Evolutionary conservation across 2,113 vertebrate species (phyloP).

Genomic region (Planiliza haematocheilus): DNA sequence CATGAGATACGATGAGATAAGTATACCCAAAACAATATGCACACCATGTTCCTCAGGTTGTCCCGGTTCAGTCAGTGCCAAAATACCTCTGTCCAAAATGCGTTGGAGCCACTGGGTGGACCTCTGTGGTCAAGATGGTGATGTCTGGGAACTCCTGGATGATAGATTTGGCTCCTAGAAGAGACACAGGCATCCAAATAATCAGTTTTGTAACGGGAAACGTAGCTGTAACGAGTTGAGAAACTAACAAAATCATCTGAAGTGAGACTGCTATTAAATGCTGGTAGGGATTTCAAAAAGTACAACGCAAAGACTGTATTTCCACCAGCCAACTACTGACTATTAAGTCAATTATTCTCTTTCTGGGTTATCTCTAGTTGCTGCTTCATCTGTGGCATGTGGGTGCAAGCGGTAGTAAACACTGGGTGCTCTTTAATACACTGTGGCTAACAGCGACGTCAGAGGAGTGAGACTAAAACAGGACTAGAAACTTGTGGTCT

Average conservation of each 20-base stretch:
- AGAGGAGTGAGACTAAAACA: neutral
- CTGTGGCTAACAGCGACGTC: neutral
- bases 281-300: no score
- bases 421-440: no score
- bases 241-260: neutral
- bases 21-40: conserved; percentile 11
- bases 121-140: conserved; percentile 96
- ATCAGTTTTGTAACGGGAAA: neutral
- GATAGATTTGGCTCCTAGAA: conserved; percentile 94
- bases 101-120: conserved; percentile 94
- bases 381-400: no score
- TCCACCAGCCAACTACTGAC: no score
- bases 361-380: no score
- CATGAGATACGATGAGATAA: conserved; percentile 43
- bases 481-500: neutral
- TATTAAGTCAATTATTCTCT: no score
- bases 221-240: neutral
- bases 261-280: no score
- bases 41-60: conserved; percentile 56
- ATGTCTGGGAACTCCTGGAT: conserved; percentile 98
- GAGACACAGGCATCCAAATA: neutral
- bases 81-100: conserved; percentile 99
- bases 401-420: no score
- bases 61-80: conserved; percentile 90
- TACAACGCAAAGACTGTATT: no score